These are phyloP conservation scores for Dendrophyllia cribrosa DNA, from an alignment of 64 coral and sea anemone species.

Conservation along the genomic window DNA sequence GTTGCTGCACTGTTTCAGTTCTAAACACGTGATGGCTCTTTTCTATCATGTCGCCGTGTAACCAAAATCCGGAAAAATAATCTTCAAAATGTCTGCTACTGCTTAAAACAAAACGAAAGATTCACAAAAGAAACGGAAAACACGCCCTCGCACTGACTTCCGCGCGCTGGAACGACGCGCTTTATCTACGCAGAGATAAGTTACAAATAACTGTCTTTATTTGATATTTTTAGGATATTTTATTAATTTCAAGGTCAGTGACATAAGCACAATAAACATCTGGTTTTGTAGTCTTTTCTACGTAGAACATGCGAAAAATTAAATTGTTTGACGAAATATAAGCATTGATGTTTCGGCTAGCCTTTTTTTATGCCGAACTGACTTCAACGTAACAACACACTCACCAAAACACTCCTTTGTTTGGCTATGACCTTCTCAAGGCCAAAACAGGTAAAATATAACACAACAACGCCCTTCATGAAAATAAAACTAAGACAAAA, in stretches of 20 bases:
- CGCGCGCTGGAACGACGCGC: neutral
- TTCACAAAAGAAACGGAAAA: constrained; percentile 23
- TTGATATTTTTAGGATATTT: too few species aligned
- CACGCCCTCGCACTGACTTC: constrained; percentile 2
- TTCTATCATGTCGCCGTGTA: too few species aligned
- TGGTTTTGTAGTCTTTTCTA: too few species aligned
- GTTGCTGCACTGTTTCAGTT: too few species aligned
- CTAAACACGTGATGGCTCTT: too few species aligned
- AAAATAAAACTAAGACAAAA: constrained; percentile 3
- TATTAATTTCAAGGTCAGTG: too few species aligned
- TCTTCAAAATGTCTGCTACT: neutral
- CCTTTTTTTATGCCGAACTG: too few species aligned
- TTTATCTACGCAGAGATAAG: neutral
- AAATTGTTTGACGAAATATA: too few species aligned
- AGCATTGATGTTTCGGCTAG: too few species aligned
- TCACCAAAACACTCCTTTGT: neutral
- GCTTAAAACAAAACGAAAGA: constrained; percentile 4
- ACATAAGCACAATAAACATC: too few species aligned
- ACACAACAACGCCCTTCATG: neutral
- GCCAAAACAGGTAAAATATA: neutral
- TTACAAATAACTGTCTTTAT: neutral
- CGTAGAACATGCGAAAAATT: too few species aligned
- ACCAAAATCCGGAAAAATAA: neutral
- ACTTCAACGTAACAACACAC: too few species aligned
- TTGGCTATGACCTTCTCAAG: neutral